Base-by-base conservation (phyloP, 2,888 invertebrate genomes). In the Orchestes rusci region DNA sequence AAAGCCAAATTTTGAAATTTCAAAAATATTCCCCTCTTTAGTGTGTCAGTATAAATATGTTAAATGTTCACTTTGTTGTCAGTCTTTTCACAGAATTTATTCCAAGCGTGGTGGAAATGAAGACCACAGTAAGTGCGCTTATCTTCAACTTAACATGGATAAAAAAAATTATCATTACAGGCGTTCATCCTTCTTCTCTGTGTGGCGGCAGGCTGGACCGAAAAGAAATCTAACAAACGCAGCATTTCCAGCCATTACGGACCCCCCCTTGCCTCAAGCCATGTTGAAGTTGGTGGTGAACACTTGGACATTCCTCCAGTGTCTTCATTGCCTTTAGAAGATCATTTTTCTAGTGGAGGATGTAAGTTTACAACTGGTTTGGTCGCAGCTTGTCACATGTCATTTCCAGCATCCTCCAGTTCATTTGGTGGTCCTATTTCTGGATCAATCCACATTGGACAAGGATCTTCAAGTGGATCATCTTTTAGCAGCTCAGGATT, bases 161-260 rank as follows among this genome's bases (percentile, higher is more conserved):
- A 12, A 35, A 3, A 35, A 17, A 19, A 10, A 19, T 27, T 36
- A 4, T 36, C 13, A n/a, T 19, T 17, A 23, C 57, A 73, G 73
- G 61, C 72, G 48, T 66, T 71, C 54, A 50, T 71, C 51, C 55
- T 70, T 58, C 57, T 73, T 41, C 55, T 73, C 52, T 61, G 65
- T 48, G 60, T 67, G 55, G 68, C 69, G 49, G 66, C 68, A 56
- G 66, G 67, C 50, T 56, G 61, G 32, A 65, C 62, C 39, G 38
- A 16, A 7, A 28, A 41, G 15, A 42, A 23, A 18, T 16, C n/a
- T 4, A 27, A 29, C 32, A 47, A 47, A 47, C 33, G 50, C 8
- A 44, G 47, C 15, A 13, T 47, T 23, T 39, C 10, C 7, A 41
- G 12, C 39, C 39, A 12, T 33, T n/a, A 31, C 12, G 20, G 36